Conservation (phyloP, 30 jellyfish, hydroid and myxozoan genomes). For the Sanderia malayensis region DNA sequence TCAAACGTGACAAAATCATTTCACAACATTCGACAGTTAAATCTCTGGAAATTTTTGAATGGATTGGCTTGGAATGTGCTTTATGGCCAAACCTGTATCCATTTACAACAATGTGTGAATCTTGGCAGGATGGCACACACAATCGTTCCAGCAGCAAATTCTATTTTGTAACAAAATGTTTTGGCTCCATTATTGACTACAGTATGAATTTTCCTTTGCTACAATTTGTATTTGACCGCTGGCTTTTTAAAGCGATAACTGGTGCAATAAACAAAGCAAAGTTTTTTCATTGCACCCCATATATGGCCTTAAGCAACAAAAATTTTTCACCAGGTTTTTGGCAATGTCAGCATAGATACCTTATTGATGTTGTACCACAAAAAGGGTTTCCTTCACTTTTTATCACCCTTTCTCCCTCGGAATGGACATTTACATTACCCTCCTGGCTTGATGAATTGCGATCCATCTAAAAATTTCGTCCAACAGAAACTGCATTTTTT, state of each 20-base stretch:
- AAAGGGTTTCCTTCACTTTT: constrained; percentile 24
- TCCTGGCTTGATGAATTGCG: constrained; percentile 6
- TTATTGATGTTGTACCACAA: constrained; percentile 24
- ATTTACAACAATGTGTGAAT: neutral
- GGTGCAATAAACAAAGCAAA: constrained; percentile 40
- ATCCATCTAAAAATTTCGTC: neutral
- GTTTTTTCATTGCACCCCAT: neutral
- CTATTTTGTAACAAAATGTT: constrained; percentile 4
- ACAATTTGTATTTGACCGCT: constrained; percentile 28
- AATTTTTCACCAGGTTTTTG: constrained; percentile 28
- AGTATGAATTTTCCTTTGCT: constrained; percentile 21
- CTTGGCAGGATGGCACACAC: neutral
- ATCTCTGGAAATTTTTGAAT: neutral
- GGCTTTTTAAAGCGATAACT: constrained; percentile 36
- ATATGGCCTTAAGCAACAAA: constrained; percentile 3
- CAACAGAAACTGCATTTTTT: neutral
- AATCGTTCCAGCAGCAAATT: neutral
- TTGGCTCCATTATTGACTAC: constrained; percentile 15
- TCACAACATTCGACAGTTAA: too few species aligned
- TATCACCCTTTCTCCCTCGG: constrained; percentile 16
- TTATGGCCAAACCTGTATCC: neutral
- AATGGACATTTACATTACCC: constrained; percentile 28
- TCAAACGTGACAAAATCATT: too few species aligned
- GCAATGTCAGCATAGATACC: constrained; percentile 39
- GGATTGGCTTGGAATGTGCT: neutral